Conservation (phyloP, 2,888 invertebrate species). For the Lepidocyrtinus sp. region DNA sequence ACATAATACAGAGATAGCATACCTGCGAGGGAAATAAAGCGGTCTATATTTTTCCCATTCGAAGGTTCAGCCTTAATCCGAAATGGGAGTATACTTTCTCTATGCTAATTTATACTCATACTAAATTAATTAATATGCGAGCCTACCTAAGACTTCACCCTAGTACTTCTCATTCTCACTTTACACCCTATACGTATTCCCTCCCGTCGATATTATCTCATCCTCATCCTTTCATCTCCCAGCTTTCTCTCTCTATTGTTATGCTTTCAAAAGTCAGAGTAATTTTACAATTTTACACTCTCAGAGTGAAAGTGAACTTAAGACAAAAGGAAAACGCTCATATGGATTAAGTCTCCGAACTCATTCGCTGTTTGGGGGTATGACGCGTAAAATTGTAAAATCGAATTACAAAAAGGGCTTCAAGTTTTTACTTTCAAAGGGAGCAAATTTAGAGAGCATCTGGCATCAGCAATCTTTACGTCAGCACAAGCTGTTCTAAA, state of each 20-base stretch:
- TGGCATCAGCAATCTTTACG: not conserved
- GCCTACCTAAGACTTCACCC: not conserved
- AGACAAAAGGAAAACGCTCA: not conserved
- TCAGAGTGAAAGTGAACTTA: not conserved
- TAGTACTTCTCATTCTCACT: too few relatives aligned
- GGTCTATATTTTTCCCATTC: slow-evolving; percentile 23
- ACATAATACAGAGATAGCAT: too few relatives aligned
- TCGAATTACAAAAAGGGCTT: too few relatives aligned
- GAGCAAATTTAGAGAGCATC: not conserved
- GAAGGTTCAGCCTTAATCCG: slow-evolving; percentile 43
- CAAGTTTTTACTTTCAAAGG: not conserved
- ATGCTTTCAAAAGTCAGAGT: not conserved
- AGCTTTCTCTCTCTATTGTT: not conserved
- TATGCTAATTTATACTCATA: not conserved
- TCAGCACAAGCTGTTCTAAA: not conserved
- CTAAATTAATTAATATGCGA: not conserved
- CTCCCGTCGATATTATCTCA: slow-evolving; percentile 9
- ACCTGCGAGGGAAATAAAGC: too few relatives aligned
- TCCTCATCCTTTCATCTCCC: too few relatives aligned
- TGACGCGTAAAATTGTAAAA: too few relatives aligned
- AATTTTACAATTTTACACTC: not conserved
- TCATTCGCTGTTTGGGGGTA: too few relatives aligned
- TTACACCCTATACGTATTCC: not conserved
- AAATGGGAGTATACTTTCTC: slow-evolving; percentile 19
- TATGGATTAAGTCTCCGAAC: too few relatives aligned